Evolutionary conservation across 2,113 vertebrate species (phyloP).

Genomic region (Daubentonia madagascariensis): DNA sequence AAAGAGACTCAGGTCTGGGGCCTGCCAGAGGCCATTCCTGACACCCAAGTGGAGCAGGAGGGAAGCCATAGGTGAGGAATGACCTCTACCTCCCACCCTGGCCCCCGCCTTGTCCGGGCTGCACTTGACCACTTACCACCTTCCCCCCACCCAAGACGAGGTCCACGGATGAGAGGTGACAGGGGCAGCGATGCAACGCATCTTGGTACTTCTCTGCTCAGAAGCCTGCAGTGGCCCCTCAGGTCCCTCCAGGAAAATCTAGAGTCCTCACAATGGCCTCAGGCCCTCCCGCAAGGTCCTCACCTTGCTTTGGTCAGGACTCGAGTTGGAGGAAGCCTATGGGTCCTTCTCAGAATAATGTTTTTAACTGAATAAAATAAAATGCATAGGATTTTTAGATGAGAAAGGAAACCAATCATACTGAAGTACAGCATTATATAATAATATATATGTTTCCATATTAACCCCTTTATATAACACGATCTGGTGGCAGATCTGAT

Average conservation of each 20-base stretch:
- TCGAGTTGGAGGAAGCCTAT: neutral
- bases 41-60: neutral
- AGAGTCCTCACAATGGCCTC: neutral
- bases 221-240: neutral
- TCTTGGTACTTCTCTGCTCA: neutral
- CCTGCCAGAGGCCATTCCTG: neutral
- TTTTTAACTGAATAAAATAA: neutral
- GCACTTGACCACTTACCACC: neutral
- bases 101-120: neutral
- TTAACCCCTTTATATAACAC: neutral
- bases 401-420: neutral
- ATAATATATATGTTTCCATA: neutral
- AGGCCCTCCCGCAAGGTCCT: neutral
- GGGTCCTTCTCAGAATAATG: neutral
- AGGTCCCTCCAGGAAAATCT: neutral
- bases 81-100: neutral
- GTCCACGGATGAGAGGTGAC: neutral
- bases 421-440: neutral
- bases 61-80: neutral
- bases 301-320: neutral
- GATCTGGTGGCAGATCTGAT: neutral
- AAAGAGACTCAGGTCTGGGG: neutral
- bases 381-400: neutral
- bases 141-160: neutral
- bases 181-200: rapidly evolving